Conservation (phyloP, 2,888 invertebrate genomes). For the Lasioglossum figueresi region DNA sequence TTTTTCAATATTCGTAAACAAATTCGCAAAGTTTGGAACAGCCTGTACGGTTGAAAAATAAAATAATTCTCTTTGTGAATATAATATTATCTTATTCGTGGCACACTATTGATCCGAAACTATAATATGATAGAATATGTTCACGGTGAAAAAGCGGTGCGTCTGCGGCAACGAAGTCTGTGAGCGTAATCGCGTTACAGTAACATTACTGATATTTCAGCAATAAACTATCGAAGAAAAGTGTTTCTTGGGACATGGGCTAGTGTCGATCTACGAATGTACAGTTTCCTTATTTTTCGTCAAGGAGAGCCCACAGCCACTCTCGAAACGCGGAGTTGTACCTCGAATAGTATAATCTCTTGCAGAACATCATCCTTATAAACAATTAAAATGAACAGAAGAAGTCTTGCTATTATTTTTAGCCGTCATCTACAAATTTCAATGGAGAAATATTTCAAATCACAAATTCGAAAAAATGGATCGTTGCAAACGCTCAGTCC, state of each 20-base stretch:
- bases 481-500: background rate
- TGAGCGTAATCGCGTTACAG: slow-evolving; percentile 66
- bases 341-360: background rate
- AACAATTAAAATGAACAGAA: background rate
- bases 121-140: slow-evolving; percentile 9
- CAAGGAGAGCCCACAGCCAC: background rate
- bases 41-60: background rate
- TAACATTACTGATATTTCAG: slow-evolving; percentile 8
- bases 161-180: slow-evolving; percentile 76
- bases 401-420: background rate
- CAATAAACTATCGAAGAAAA: slow-evolving; percentile 31
- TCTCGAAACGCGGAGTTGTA: background rate
- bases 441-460: background rate
- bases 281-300: slow-evolving; percentile 48
- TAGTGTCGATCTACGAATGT: slow-evolving; percentile 78
- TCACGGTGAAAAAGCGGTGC: slow-evolving; percentile 59
- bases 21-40: background rate
- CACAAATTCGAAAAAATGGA: background rate
- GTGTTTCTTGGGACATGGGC: slow-evolving; percentile 86
- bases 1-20: background rate
- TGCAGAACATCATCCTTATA: background rate
- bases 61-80: background rate
- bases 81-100: slow-evolving; percentile 25
- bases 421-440: background rate
- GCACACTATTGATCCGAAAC: slow-evolving; percentile 42